A percentile compares a stretch with the other conserved stretches of the same genome.
phyloP scores from a whole-genome alignment of 2,888 invertebrate genomes.

The Operophtera brumata region DNA sequence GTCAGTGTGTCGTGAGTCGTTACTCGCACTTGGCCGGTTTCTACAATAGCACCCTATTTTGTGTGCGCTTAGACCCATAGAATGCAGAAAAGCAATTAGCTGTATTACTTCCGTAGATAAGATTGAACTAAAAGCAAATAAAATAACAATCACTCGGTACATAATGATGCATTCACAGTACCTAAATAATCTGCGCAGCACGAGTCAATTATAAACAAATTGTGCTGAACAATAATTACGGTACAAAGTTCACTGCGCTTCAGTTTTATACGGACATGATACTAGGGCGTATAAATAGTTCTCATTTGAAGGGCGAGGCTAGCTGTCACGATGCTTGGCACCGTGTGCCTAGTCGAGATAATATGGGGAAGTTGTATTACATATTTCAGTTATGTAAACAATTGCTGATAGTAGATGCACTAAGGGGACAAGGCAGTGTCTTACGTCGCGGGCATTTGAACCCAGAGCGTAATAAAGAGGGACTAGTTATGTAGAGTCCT shows the following conservation, averaged over 20 bases:
- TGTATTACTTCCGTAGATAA: too few species aligned
- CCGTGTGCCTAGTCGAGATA: constrained; percentile 28
- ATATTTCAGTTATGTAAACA: background rate
- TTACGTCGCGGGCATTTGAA: too few species aligned
- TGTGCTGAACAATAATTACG: constrained; percentile 46
- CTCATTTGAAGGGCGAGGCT: constrained; percentile 66
- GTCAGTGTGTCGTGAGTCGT: too few species aligned
- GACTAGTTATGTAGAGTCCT: too few species aligned
- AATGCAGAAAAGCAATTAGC: too few species aligned
- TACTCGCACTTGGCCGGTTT: too few species aligned
- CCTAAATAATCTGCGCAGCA: constrained; percentile 13
- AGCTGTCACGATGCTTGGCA: constrained; percentile 45
- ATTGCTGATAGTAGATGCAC: too few species aligned
- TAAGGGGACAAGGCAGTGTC: too few species aligned
- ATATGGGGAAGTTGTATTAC: constrained; percentile 25
- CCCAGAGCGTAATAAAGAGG: too few species aligned
- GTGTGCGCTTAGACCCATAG: too few species aligned
- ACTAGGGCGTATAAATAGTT: constrained; percentile 62
- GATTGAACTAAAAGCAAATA: background rate
- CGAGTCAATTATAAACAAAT: constrained; percentile 46
- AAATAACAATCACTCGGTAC: background rate
- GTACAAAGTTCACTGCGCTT: constrained; percentile 66
- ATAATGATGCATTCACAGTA: background rate
- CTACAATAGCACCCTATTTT: too few species aligned
- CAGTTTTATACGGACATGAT: constrained; percentile 49